A percentile compares a stretch with the other conserved stretches of the same genome.
phyloP scores from a whole-genome alignment of 2,797 vertebrate genomes.

The Brachyalestes nurse region DNA sequence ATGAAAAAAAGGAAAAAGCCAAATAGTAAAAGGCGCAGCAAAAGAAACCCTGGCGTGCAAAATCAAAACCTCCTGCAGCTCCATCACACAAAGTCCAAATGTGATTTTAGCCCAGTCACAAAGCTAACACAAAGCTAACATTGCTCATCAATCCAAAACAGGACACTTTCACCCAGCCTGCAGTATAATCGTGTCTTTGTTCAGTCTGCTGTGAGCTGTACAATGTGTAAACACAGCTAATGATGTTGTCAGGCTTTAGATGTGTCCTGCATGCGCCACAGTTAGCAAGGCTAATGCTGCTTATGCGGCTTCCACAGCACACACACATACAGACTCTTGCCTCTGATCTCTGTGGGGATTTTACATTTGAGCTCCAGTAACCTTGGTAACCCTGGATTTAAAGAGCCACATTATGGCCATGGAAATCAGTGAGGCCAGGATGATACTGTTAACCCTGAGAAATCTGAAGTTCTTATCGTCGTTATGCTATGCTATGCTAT shows the following conservation, averaged over 20 bases:
- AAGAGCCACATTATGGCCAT: neutral
- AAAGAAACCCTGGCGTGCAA: neutral
- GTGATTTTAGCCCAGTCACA: slow-evolving; percentile 19
- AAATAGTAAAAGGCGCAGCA: neutral
- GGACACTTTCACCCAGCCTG: neutral
- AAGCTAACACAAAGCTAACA: slow-evolving; percentile 23
- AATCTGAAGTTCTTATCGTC: neutral
- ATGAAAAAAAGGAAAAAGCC: too few relatives aligned
- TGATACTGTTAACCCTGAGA: slow-evolving; percentile 3
- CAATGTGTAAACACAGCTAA: slow-evolving; percentile 28
- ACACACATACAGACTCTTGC: neutral
- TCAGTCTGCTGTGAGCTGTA: neutral
- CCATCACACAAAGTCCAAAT: slow-evolving; percentile 17
- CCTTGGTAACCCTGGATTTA: slow-evolving; percentile 20
- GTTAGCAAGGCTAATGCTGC: slow-evolving; percentile 2
- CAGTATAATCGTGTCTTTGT: slow-evolving; percentile 10
- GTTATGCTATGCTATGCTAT: neutral
- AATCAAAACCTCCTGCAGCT: slow-evolving; percentile 1
- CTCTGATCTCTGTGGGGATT: slow-evolving; percentile 22
- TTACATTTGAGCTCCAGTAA: slow-evolving; percentile 28
- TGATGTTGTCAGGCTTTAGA: slow-evolving; percentile 32
- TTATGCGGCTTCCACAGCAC: slow-evolving; percentile 16
- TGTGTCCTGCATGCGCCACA: slow-evolving; percentile 6
- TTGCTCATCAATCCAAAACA: neutral
- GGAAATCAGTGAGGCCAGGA: neutral